Percentiles rank a stretch among this genome's conserved stretches.
These are phyloP conservation scores for Lagorchestes hirsutus DNA, from an alignment of 2,797 vertebrate species.

Conservation along the genomic window DNA sequence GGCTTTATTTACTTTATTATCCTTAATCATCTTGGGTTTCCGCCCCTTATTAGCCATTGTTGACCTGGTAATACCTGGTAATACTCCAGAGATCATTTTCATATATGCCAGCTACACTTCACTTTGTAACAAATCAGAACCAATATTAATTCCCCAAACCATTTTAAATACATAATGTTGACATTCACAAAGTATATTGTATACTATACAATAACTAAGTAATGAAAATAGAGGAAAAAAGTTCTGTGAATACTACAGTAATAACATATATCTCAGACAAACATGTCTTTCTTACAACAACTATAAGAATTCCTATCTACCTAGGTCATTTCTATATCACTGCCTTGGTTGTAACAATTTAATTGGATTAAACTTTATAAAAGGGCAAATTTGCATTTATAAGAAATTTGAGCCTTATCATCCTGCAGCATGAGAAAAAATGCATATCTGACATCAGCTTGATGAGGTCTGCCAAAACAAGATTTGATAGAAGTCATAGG, in stretches of 20 bases:
- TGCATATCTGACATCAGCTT: background rate
- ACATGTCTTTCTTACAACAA: slow-evolving; percentile 1
- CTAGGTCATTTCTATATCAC: slow-evolving; percentile 1
- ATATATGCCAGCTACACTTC: background rate
- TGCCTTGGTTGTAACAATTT: background rate
- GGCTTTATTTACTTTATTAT: background rate
- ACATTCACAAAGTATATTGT: background rate
- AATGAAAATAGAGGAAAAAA: background rate
- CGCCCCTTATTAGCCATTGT: background rate
- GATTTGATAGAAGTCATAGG: background rate
- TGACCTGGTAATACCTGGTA: background rate
- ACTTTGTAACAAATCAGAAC: background rate
- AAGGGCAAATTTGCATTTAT: background rate
- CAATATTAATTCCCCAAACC: background rate
- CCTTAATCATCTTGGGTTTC: background rate
- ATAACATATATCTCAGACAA: background rate
- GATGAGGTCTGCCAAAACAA: slow-evolving; percentile 9
- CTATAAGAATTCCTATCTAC: background rate
- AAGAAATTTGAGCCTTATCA: background rate
- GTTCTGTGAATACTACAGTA: background rate
- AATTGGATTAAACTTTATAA: slow-evolving; percentile 1
- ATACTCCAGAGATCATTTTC: background rate
- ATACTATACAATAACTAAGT: too few relatives aligned
- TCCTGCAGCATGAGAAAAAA: background rate
- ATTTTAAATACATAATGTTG: background rate